Percentiles rank a stretch among this genome's conserved stretches.
Evolutionary conservation across 2,113 vertebrate genomes (phyloP).

Genomic region (Tragelaphus buxtoni): DNA sequence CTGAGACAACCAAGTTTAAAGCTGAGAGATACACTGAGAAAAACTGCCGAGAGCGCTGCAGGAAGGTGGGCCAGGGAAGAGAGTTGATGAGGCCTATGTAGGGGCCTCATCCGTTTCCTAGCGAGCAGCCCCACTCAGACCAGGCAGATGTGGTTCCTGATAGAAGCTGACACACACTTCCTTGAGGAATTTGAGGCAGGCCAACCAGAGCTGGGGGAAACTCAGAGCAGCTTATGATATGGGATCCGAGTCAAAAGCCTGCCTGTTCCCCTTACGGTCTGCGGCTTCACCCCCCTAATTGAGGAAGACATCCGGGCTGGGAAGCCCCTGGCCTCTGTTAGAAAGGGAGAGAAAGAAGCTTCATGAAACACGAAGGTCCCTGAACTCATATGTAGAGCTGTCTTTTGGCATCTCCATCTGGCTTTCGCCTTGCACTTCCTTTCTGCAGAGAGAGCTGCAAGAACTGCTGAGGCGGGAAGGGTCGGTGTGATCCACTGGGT

Average conservation of each 20-base stretch:
- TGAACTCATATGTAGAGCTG: neutral
- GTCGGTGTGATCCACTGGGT: neutral
- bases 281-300: neutral
- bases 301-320: slow-evolving; percentile 18
- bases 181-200: slow-evolving; percentile 25
- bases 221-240: neutral
- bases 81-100: neutral
- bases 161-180: slow-evolving; percentile 43
- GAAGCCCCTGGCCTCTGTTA: neutral
- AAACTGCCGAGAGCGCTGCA: accelerated
- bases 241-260: neutral
- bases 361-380: neutral
- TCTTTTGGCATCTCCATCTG: neutral
- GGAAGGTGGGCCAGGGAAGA: neutral
- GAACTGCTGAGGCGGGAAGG: neutral
- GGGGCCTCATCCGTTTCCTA: slow-evolving; percentile 8
- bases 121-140: neutral
- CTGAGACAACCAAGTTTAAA: neutral
- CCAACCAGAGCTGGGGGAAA: neutral
- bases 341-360: neutral
- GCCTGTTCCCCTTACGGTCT: neutral
- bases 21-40: neutral
- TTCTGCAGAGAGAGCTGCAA: neutral
- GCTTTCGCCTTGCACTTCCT: neutral
- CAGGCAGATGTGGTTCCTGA: slow-evolving; percentile 53